These are phyloP conservation scores for Indicator indicator DNA, from an alignment of 2,113 vertebrate species.

Conservation along the genomic window DNA sequence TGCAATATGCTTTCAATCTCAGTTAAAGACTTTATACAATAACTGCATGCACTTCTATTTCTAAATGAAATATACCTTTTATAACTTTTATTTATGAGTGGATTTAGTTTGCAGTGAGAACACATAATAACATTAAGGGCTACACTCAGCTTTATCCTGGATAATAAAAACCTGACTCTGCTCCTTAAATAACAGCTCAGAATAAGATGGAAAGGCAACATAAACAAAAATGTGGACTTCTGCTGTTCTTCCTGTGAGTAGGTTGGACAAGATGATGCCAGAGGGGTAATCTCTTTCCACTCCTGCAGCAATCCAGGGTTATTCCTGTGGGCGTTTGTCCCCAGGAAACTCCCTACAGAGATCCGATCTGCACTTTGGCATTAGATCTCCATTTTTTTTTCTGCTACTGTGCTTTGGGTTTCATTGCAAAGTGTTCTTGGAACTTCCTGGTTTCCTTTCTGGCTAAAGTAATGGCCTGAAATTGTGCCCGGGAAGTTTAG, in stretches of 20 bases:
- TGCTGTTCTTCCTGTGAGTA: neutral
- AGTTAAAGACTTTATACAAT: neutral
- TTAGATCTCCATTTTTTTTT: neutral
- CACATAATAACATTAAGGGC: neutral
- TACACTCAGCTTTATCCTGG: neutral
- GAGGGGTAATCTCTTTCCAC: neutral
- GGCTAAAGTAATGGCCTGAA: neutral
- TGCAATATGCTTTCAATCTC: constrained; percentile 43
- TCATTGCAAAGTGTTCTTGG: neutral
- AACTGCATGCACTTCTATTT: neutral
- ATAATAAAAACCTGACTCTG: constrained; percentile 9
- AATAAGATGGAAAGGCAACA: neutral
- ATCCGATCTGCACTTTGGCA: neutral
- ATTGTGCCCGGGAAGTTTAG: too few relatives aligned
- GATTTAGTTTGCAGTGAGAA: constrained; percentile 21
- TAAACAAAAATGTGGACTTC: neutral
- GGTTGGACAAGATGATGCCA: neutral
- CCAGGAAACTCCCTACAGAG: neutral
- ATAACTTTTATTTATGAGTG: constrained; percentile 40
- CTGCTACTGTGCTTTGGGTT: neutral
- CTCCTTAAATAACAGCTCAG: neutral
- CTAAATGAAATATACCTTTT: neutral
- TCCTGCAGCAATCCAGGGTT: neutral
- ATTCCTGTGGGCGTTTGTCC: fast-evolving
- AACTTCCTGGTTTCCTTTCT: neutral